Percentiles rank a stretch among this genome's conserved stretches.
These are phyloP conservation scores for Darevskia nairensis DNA, from an alignment of 2,797 vertebrate species.

Conservation along the genomic window DNA sequence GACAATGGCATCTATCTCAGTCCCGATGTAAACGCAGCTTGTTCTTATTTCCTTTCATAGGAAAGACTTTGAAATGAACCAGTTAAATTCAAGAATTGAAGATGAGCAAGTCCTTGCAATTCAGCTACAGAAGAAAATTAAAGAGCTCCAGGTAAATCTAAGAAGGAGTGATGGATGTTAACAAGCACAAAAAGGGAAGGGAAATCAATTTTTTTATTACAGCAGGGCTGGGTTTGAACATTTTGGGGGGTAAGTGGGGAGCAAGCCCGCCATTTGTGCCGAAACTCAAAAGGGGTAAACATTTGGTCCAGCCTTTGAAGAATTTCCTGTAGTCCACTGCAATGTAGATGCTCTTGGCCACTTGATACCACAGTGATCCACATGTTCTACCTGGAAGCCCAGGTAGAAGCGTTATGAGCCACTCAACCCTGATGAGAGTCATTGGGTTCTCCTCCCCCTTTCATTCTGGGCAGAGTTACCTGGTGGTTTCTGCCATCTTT, in stretches of 20 bases:
- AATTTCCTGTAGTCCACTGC: not conserved
- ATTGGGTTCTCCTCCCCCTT: not conserved
- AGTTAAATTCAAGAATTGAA: conserved; percentile 88
- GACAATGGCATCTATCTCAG: not conserved
- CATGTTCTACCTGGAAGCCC: not conserved
- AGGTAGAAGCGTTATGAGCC: not conserved
- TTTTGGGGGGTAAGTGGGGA: not conserved
- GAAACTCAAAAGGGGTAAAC: not conserved
- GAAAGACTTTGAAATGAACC: conserved; percentile 89
- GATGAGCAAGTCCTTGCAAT: conserved; percentile 85
- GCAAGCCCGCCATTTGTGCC: not conserved
- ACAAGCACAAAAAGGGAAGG: not conserved
- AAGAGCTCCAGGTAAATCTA: conserved; percentile 88
- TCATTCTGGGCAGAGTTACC: rapidly evolving
- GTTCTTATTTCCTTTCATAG: conserved; percentile 68
- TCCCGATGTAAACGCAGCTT: conserved; percentile 9
- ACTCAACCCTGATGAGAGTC: not conserved
- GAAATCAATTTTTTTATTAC: not conserved
- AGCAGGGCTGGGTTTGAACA: not conserved
- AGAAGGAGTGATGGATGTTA: not conserved
- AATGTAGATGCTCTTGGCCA: not conserved
- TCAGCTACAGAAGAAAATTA: conserved; percentile 92
- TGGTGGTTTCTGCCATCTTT: not conserved
- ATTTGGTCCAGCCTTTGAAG: not conserved
- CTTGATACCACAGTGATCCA: not conserved